These are phyloP conservation scores for Halictus quadricinctus DNA, from an alignment of 2,888 invertebrate genomes.

Conservation along the genomic window DNA sequence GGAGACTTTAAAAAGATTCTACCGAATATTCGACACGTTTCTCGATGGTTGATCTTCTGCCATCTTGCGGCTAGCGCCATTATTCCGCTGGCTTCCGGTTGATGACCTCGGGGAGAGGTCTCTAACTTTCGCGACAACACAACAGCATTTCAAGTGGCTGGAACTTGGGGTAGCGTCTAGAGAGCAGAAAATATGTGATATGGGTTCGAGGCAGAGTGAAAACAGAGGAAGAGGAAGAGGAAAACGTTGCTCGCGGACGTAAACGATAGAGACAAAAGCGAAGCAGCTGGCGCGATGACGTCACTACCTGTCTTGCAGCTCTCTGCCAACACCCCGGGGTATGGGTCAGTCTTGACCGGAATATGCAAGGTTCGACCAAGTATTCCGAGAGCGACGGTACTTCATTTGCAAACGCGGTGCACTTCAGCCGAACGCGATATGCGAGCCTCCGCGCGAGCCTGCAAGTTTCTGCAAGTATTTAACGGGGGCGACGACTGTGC, in stretches of 20 bases:
- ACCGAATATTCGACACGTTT: neutral
- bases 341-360: slow-evolving; percentile 73
- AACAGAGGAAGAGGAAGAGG: neutral
- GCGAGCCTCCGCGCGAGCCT: neutral
- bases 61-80: neutral
- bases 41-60: neutral
- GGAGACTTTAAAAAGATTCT: no score
- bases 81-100: neutral
- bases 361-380: slow-evolving; percentile 32
- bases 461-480: slow-evolving; percentile 42
- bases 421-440: slow-evolving; percentile 14
- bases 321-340: slow-evolving; percentile 71
- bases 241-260: neutral
- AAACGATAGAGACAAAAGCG: slow-evolving; percentile 58
- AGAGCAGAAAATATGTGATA: neutral
- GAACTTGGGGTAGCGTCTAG: neutral
- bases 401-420: slow-evolving; percentile 36
- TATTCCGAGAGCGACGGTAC: slow-evolving; percentile 49
- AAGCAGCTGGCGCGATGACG: slow-evolving; percentile 77
- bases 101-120: neutral
- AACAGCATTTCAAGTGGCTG: neutral
- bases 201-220: neutral
- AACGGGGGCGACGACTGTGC: neutral
- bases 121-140: neutral
- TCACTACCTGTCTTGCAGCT: slow-evolving; percentile 78